Evolutionary conservation across 2,113 vertebrate genomes (phyloP).

Genomic region (Chiloscyllium plagiosum): DNA sequence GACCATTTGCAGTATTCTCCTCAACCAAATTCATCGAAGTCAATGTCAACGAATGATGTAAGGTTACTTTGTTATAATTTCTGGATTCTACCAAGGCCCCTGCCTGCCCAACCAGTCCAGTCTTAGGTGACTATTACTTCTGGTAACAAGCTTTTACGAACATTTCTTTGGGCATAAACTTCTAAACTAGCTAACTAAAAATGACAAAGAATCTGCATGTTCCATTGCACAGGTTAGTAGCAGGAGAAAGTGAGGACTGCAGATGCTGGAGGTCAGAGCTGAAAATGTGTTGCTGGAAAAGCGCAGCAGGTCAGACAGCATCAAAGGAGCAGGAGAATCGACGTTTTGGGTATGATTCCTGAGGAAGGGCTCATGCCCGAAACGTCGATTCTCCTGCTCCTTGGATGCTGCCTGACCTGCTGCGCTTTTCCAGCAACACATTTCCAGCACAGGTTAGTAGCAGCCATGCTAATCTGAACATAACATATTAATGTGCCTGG

Average conservation of each 20-base stretch:
- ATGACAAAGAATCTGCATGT: neutral
- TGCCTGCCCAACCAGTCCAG: neutral
- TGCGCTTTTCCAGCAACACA: too few species aligned
- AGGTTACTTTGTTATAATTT: neutral
- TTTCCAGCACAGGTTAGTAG: neutral
- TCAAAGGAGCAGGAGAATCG: too few species aligned
- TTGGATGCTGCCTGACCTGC: too few species aligned
- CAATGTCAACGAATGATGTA: neutral
- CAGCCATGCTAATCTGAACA: constrained; percentile 7
- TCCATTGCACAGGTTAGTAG: neutral
- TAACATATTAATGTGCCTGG: constrained; percentile 3
- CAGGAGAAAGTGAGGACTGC: neutral
- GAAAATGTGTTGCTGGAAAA: too few species aligned
- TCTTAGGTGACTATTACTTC: neutral
- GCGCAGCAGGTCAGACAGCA: too few species aligned
- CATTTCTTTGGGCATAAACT: neutral
- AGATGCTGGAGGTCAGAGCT: too few species aligned
- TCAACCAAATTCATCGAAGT: neutral
- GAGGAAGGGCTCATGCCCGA: too few species aligned
- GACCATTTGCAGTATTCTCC: neutral
- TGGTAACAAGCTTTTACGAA: neutral
- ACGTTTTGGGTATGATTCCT: too few species aligned
- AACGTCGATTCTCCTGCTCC: too few species aligned
- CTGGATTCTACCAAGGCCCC: too few species aligned
- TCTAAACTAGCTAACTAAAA: neutral